A percentile compares a stretch with the other conserved stretches of the same genome.
Evolutionary conservation across 2,113 vertebrate species (phyloP).

Genomic region (Benitochromis conjunctus): DNA sequence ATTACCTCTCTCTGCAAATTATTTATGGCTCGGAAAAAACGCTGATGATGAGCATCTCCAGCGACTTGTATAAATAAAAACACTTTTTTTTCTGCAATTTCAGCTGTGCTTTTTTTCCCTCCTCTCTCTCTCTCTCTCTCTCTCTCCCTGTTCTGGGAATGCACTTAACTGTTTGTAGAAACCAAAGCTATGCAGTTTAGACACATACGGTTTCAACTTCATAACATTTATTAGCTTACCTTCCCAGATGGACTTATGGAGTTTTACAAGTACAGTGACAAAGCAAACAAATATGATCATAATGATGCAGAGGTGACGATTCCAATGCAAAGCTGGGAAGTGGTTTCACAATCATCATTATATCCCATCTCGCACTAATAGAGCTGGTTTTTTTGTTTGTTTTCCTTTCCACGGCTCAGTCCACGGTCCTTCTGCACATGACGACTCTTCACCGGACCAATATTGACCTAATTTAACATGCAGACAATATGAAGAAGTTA

Average conservation of each 20-base stretch:
- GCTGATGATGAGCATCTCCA: constrained; percentile 72
- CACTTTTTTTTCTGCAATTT: constrained; percentile 64
- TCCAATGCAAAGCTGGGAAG: neutral
- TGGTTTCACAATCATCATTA: constrained; percentile 13
- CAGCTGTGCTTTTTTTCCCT: neutral
- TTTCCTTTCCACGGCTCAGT: constrained; percentile 47
- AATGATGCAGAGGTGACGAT: neutral
- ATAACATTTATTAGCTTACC: neutral
- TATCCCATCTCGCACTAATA: constrained; percentile 34
- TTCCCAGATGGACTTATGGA: neutral
- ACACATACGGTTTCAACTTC: neutral
- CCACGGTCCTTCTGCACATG: constrained; percentile 8
- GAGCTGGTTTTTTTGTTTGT: neutral
- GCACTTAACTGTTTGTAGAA: constrained; percentile 17
- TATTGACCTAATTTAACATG: constrained; percentile 77
- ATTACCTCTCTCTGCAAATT: constrained; percentile 81
- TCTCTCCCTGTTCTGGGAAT: neutral
- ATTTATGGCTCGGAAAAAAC: constrained; percentile 78
- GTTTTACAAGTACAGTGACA: neutral
- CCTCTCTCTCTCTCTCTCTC: neutral
- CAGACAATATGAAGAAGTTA: constrained; percentile 75
- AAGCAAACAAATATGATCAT: neutral
- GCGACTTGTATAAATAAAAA: constrained; percentile 69
- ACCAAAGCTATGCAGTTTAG: constrained; percentile 39
- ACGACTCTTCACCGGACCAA: constrained; percentile 63